A percentile compares a stretch with the other conserved stretches of the same genome.
These are phyloP conservation scores for Torymus aiolomorphi DNA, from an alignment of 2,888 invertebrate genomes.

Conservation along the genomic window DNA sequence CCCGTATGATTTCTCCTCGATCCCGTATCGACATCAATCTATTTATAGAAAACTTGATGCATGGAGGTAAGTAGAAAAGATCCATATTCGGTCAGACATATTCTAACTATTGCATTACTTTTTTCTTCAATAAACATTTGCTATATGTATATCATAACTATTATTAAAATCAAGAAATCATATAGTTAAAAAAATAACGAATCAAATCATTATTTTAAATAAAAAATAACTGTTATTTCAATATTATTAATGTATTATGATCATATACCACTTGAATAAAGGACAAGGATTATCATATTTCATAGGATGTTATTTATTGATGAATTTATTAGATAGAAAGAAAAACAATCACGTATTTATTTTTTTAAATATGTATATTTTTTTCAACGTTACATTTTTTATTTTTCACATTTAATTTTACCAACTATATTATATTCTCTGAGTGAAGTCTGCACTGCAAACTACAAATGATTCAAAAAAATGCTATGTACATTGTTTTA, in stretches of 20 bases:
- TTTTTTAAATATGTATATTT: slow-evolving; percentile 57
- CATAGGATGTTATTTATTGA: no score
- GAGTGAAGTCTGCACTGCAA: slow-evolving; percentile 57
- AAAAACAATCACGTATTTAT: neutral
- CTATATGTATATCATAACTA: no score
- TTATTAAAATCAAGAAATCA: no score
- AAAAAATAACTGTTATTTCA: no score
- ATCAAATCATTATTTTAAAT: no score
- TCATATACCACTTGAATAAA: no score
- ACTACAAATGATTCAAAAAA: slow-evolving; percentile 57
- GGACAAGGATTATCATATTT: no score
- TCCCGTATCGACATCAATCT: no score
- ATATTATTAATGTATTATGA: no score
- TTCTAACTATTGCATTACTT: neutral
- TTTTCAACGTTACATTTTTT: slow-evolving; percentile 55
- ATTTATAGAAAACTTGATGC: neutral
- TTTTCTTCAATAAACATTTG: neutral
- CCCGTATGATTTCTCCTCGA: no score
- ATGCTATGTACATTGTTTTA: slow-evolving; percentile 53
- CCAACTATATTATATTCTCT: slow-evolving; percentile 51
- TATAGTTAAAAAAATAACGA: no score
- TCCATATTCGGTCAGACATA: neutral
- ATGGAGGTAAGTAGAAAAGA: neutral
- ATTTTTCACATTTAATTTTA: slow-evolving; percentile 55
- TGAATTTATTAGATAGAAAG: neutral